Evolutionary conservation across 2,797 vertebrate genomes (phyloP), one percentile per base, ranked within the genome.

Genomic region (Spinibarbus caldwelli): DNA sequence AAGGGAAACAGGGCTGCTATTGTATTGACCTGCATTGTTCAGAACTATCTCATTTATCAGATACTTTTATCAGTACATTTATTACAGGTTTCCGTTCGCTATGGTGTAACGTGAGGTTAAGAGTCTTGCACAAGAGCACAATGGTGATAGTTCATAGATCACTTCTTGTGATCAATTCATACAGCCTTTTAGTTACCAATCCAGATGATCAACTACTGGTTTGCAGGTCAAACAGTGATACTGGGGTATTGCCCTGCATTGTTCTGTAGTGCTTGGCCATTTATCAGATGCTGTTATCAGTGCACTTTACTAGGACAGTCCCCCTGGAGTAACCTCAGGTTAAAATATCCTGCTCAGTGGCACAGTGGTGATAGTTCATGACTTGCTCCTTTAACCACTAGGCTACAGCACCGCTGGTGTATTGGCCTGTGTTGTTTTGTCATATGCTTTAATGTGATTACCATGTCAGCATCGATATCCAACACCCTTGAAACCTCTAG

Each of bases 361-460:
- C 38, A 64, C 26, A 64, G 26, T 8, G 57, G 26, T 26, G 75
- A 78, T 78, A 41, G 52, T 77, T 77, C 75, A 59, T 59, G 52
- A 31, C 72, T 75, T 75, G 17, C 36, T 59, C 36, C 14, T 26
- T 59, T 72, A 34, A 59, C 26, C 17, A 10, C 26, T 43, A 72
- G 36, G 7, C 23, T 21, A 45, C n/a, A 15, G 57, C 47, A n/a
- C n/a, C n/a, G n/a, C n/a, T n/a, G n/a, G n/a, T n/a, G n/a, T n/a
- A n/a, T 70, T 26, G 4, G 17, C 26, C 78, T 76, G 68, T 29
- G 52, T 80, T 68, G 10, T 78, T 68, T 66, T 41, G 64, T 52
- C 45, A 75, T 23, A 70, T 26, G 34, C 85, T 77, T 67, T 59
- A 75, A 66, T 77, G 66, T 59, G 66, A 59, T 57, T 47, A 29